Evolutionary conservation across 1,140 invertebrate species (phyloP), one percentile per base, ranked within the genome.

Genomic region (Caenorhabditis latens): DNA sequence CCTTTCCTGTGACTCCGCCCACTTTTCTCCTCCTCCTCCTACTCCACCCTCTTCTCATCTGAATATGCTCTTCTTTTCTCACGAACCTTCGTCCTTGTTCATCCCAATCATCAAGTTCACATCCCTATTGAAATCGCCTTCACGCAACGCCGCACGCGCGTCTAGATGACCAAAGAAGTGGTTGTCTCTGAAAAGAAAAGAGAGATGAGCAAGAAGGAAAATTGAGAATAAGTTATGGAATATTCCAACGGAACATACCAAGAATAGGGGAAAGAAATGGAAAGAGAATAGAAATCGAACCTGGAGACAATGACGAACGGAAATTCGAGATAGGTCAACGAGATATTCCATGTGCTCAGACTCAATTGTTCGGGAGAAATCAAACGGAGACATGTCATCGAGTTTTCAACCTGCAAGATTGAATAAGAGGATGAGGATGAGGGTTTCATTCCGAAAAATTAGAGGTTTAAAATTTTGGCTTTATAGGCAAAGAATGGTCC

Each of bases 81-180:
- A 65, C 46, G 61, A 84, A 65, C 57, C 90, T 90, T 91, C 91
- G 82, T 91, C 91, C 85, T 92, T 91, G 65, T 91, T 91, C 46
- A 91, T 92, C 43, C 90, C 91, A 84, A 92, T 91, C 91, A 92
- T 92, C 55, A 92, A 83, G 61, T 92, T 92, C 48, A 92, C 91
- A 85, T 92, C 84, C 58, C 90, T 89, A 43, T 86, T 83, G 85
- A 89, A 92, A 50, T 92, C 85, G 50, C 88, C 88, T 42, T 91
- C 89, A n/a, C 91, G 84, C 32, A 92, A 85, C 40, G 91, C 90
- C 57, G 82, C 86, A 82, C 92, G 91, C 32, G 89, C 91, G 84
- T 92, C 91, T 42, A 91, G 63, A 50, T 91, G 87, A n/a, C 86
- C 71, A 86, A 92, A 92, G 87, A 92, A 92, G 79, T 92, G 91